Evolutionary conservation across 2,888 invertebrate genomes (phyloP).

Genomic region (Allophyes oxyacanthae): DNA sequence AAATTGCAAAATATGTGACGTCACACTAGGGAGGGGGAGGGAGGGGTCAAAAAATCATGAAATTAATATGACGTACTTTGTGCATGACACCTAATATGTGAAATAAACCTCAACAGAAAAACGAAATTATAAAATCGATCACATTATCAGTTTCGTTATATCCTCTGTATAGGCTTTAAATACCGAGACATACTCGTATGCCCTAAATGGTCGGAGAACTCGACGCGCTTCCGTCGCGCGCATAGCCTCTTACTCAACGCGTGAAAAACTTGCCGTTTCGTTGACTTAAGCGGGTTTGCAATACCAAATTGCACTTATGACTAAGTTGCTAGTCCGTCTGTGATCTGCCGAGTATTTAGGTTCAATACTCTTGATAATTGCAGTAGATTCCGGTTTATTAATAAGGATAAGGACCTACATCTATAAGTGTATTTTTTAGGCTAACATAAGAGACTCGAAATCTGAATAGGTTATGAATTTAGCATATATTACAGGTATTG

Average conservation of each 20-base stretch:
- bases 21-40: too few relatives aligned
- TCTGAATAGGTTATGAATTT: too few relatives aligned
- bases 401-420: neutral
- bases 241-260: slow-evolving; percentile 65
- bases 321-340: slow-evolving; percentile 27
- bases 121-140: slow-evolving; percentile 7
- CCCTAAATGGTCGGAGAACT: slow-evolving; percentile 74
- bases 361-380: slow-evolving; percentile 18
- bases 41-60: too few relatives aligned
- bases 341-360: slow-evolving; percentile 7
- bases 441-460: too few relatives aligned
- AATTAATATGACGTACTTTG: too few relatives aligned
- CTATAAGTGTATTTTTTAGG: too few relatives aligned
- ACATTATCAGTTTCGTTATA: slow-evolving; percentile 25
- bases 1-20: too few relatives aligned
- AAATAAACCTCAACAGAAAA: neutral
- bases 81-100: too few relatives aligned
- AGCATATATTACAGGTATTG: too few relatives aligned
- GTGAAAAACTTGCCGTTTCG: slow-evolving; percentile 74
- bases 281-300: slow-evolving; percentile 59
- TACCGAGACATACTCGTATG: slow-evolving; percentile 29
- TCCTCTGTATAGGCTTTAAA: slow-evolving; percentile 32
- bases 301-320: slow-evolving; percentile 59
- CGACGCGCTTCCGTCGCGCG: slow-evolving; percentile 61
- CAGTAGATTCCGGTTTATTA: slow-evolving; percentile 12